These are phyloP conservation scores for Sebastes melanostomus DNA, from an alignment of 2,797 vertebrate genomes.

Conservation along the genomic window DNA sequence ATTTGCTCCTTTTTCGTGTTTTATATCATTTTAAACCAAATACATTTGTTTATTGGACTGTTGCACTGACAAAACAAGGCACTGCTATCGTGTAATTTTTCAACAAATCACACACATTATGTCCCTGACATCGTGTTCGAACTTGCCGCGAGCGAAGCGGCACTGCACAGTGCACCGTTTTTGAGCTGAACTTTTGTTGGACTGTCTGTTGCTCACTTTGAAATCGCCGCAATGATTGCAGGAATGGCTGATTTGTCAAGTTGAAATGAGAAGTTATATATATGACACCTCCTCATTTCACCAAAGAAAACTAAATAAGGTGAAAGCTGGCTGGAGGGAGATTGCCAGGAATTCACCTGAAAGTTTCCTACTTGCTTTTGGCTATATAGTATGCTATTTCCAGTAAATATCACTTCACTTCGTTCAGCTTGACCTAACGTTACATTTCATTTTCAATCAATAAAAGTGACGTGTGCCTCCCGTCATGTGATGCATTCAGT, in stretches of 20 bases:
- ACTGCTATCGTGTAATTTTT: too few species aligned
- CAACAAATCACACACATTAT: too few species aligned
- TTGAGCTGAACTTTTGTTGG: too few species aligned
- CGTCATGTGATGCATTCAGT: background rate
- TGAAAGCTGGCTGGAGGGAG: background rate
- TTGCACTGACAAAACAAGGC: background rate
- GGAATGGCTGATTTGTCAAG: too few species aligned
- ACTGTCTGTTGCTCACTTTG: too few species aligned
- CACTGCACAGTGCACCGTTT: too few species aligned
- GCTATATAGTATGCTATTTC: background rate
- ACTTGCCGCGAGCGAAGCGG: too few species aligned
- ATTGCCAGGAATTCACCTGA: background rate
- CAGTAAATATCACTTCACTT: too few species aligned
- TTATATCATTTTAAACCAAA: background rate
- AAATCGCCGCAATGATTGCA: too few species aligned
- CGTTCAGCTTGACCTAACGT: background rate
- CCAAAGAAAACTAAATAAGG: accelerated
- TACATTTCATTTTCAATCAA: background rate
- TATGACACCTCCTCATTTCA: too few species aligned
- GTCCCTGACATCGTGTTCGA: too few species aligned
- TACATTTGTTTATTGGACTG: background rate
- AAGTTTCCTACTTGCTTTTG: background rate
- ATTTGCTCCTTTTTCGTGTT: background rate
- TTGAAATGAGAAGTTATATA: too few species aligned
- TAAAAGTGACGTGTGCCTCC: background rate